Evolutionary conservation across 2,888 invertebrate species (phyloP), one percentile per base, ranked within the genome.

Genomic region (Oegoconia quadripuncta): DNA sequence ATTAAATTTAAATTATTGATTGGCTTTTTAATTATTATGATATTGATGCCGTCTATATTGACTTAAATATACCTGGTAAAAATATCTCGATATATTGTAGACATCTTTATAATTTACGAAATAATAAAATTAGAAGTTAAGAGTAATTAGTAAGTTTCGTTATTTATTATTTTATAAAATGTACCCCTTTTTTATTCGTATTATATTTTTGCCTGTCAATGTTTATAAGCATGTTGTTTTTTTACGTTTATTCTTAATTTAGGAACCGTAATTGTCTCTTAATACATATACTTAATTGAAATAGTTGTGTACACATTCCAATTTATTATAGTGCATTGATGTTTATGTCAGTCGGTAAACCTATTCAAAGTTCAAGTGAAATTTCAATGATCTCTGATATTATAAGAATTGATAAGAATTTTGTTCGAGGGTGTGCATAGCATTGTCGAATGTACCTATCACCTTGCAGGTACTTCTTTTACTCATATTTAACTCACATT

Each of bases 401-500:
- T 63, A 59, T 15, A 63, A 64, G 64, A 53, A 59, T 70, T 64
- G 66, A 61, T 74, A n/a, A n/a, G n/a, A n/a, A 71, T 70, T 68
- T 62, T 57, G 52, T 20, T 37, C 16, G 60, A 57, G 76, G 58
- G 73, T 73, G 70, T 69, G 58, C 52, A 59, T 62, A 59, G 50
- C 51, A 61, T 58, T 58, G 56, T 51, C 46, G 46, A 67, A 54
- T 65, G 64, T 69, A n/a, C n/a, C n/a, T n/a, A 63, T 60, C 52
- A 32, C 30, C 39, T 45, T 51, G 58, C 59, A 53, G 56, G 52
- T 63, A 75, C 64, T 71, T 72, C 57, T 71, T 77, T 71, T 71
- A 81, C 66, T 74, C 77, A 84, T 81, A 27, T 9, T 22, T 22
- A 83, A 80, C 75, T 83, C 83, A 84, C 78, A 76, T 83, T 84